These are phyloP conservation scores for Epinephelus moara DNA, from an alignment of 2,113 vertebrate genomes.

Conservation along the genomic window DNA sequence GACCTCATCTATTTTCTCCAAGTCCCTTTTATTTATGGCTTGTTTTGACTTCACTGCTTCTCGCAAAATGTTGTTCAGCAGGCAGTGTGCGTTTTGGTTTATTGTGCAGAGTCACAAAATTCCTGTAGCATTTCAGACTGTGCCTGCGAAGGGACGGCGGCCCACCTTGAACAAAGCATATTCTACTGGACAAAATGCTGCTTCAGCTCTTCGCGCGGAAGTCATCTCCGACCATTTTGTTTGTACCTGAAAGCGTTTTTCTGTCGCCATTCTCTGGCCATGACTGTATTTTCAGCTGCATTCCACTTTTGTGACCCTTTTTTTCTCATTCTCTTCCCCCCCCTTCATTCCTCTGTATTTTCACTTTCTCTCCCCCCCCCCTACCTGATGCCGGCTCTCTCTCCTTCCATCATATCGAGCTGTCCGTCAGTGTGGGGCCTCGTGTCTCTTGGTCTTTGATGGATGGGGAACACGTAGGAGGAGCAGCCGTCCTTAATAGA, in stretches of 20 bases:
- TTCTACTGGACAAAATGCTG: slow-evolving; percentile 56
- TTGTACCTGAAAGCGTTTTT: slow-evolving; percentile 43
- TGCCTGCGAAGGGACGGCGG: slow-evolving; percentile 19
- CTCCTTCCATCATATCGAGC: slow-evolving; percentile 72
- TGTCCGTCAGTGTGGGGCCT: slow-evolving; percentile 74
- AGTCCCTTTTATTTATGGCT: slow-evolving; percentile 64
- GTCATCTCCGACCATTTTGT: slow-evolving; percentile 55
- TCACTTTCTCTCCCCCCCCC: slow-evolving; percentile 38
- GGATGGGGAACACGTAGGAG: slow-evolving; percentile 84
- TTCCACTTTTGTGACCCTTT: slow-evolving; percentile 14
- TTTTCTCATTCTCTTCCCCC: slow-evolving; percentile 15
- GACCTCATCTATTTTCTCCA: slow-evolving; percentile 66
- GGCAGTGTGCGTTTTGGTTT: slow-evolving; percentile 28
- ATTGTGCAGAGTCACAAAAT: slow-evolving; percentile 56
- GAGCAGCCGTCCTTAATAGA: slow-evolving; percentile 85
- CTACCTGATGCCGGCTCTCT: slow-evolving; percentile 48
- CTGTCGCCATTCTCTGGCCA: slow-evolving; percentile 22
- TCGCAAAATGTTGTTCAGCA: slow-evolving; percentile 45
- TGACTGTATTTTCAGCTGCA: slow-evolving; percentile 4
- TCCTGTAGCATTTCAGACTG: slow-evolving; percentile 27
- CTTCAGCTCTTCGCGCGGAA: slow-evolving; percentile 55
- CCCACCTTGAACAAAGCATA: slow-evolving; percentile 58
- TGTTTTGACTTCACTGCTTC: slow-evolving; percentile 62
- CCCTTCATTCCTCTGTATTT: slow-evolving; percentile 35
- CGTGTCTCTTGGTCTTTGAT: slow-evolving; percentile 77